Evolutionary conservation across 1,140 invertebrate genomes (phyloP).

Genomic region (Rhopalosiphum maidis): DNA sequence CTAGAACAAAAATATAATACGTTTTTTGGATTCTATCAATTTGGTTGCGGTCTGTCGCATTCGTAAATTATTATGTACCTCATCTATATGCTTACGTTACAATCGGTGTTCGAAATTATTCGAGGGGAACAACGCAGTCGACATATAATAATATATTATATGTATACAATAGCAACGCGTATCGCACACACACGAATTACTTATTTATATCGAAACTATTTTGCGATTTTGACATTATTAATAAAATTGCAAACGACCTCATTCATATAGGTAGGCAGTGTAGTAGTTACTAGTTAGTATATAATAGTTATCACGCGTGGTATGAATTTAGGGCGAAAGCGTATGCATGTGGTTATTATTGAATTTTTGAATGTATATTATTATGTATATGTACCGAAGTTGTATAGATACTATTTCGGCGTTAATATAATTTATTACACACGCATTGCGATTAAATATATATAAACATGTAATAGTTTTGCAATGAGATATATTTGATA

Average conservation of each 20-base stretch:
- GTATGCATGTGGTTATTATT: not conserved
- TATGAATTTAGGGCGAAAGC: not conserved
- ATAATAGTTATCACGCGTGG: not conserved
- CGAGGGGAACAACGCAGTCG: not conserved
- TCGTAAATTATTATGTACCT: conserved; percentile 6
- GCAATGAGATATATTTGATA: not conserved
- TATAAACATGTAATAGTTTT: not conserved
- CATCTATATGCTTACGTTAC: too few species aligned
- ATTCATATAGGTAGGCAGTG: not conserved
- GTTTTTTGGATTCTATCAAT: not conserved
- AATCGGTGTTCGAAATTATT: not conserved
- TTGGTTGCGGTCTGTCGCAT: not conserved
- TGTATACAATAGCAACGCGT: not conserved
- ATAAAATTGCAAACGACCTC: not conserved
- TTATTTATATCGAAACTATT: not conserved
- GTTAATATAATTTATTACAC: conserved; percentile 1
- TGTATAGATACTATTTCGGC: not conserved
- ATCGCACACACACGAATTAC: not conserved
- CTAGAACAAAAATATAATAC: not conserved
- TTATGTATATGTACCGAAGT: not conserved
- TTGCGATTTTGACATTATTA: conserved; percentile 17
- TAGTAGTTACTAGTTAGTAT: not conserved
- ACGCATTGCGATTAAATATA: not conserved
- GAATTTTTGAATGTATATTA: not conserved
- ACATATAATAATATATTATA: not conserved